phyloP scores from a whole-genome alignment of 2,797 vertebrate species.

The Hippopotamyrus pictus region DNA sequence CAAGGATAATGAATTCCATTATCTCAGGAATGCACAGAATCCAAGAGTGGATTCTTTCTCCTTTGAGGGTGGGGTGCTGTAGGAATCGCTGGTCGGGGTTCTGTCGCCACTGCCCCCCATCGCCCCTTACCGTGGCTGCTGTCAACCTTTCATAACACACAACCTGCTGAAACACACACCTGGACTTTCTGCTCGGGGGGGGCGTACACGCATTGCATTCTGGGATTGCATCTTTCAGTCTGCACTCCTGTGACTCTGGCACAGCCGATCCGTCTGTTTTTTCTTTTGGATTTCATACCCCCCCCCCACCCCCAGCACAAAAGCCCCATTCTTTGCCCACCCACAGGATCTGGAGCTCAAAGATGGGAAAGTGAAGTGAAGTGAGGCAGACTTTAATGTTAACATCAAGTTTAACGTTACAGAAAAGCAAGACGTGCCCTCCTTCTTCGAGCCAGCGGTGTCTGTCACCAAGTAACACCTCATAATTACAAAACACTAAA shows the following conservation, averaged over 20 bases:
- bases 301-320: not conserved
- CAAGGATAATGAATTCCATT: not conserved
- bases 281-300: not conserved
- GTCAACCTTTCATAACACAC: not conserved
- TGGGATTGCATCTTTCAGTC: not conserved
- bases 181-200: not conserved
- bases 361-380: constrained; percentile 3
- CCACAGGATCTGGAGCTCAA: not conserved
- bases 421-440: constrained; percentile 5
- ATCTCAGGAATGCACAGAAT: constrained; percentile 1
- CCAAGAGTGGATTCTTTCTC: not conserved
- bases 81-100: not conserved
- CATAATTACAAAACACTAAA: not conserved
- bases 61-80: not conserved
- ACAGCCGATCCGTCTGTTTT: not conserved
- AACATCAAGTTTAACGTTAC: not conserved
- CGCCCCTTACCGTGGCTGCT: not conserved
- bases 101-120: not conserved
- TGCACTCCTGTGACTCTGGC: too few relatives aligned
- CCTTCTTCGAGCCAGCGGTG: not conserved
- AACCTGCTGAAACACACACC: not conserved
- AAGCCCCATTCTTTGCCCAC: not conserved
- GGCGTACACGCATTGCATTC: not conserved
- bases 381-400: not conserved
- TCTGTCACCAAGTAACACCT: not conserved